These are phyloP conservation scores for Sander lucioperca DNA, from an alignment of 2,113 vertebrate genomes.

Conservation along the genomic window DNA sequence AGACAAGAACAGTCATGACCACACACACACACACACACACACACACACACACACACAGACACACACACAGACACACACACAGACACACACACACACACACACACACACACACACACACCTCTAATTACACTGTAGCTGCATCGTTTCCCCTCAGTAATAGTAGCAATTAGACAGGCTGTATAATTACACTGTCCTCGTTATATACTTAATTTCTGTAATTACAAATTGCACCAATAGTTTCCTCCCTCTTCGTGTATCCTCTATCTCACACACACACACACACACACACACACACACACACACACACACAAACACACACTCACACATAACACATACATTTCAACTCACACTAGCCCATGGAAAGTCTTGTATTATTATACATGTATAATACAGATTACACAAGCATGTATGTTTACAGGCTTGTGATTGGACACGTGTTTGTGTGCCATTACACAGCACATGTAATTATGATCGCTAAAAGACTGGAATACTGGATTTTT, in stretches of 20 bases:
- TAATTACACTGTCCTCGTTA: conserved; percentile 89
- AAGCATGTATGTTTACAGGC: conserved; percentile 39
- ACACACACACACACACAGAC: conserved; percentile 42
- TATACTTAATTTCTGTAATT: conserved; percentile 93
- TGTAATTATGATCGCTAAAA: conserved; percentile 47
- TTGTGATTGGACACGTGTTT: not conserved
- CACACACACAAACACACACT: not conserved
- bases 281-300: not conserved
- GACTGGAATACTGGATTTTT: conserved; percentile 42
- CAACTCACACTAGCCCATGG: conserved; percentile 13
- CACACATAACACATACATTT: conserved; percentile 13
- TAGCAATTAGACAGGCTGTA: conserved; percentile 89
- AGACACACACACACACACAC: conserved; percentile 29
- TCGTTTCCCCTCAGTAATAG: conserved; percentile 88
- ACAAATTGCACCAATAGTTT: conserved; percentile 87
- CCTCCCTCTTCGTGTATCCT: conserved; percentile 76
- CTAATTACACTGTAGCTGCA: conserved; percentile 82
- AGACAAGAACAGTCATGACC: conserved; percentile 38
- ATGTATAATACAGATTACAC: not conserved
- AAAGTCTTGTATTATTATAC: conserved; percentile 38
- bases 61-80: conserved; percentile 10
- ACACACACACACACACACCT: conserved; percentile 42
- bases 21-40: conserved; percentile 18
- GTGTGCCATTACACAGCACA: conserved; percentile 28
- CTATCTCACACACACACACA: conserved; percentile 1